Evolutionary conservation across 2,888 invertebrate genomes (phyloP), one percentile per base, ranked within the genome.

Genomic region (Gerris lacustris): DNA sequence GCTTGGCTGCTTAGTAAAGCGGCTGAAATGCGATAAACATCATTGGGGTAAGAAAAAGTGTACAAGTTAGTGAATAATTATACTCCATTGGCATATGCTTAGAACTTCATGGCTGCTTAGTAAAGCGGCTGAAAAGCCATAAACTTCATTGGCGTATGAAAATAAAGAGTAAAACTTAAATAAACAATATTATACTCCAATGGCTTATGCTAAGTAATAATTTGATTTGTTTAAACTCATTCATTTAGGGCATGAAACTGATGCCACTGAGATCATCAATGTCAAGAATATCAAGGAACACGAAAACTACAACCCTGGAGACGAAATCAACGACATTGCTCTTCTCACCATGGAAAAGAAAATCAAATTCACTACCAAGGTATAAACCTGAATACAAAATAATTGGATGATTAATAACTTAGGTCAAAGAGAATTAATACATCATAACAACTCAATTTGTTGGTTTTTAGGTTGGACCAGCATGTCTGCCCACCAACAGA

Each of bases 401-500:
- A 31, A 31, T 31, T 31, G 31, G 31, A 31, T 31, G 31, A 31
- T 31, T 31, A 31, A 31, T 31, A 31, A 31, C 31, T 31, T n/a
- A n/a, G n/a, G n/a, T 31, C 31, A 31, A 31, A 31, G 31, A 31
- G 31, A 31, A 31, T 31, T 31, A 31, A 31, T 2, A 31, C 31
- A 31, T 31, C 31, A 31, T 31, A 31, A 31, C 31, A 55, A 55
- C 9, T 55, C 2, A 4, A 55, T 55, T 55, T 55, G 15, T 15
- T 55, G 17, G 62, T n/a, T 64, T 64, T 9, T 18, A 64, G 64
- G 64, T 64, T 17, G 64, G 64, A 64, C 64, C 64, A 2, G 64
- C 64, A 9, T 64, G 64, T 64, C 11, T 64, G 64, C 64, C 64
- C 11, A 9, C 64, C 11, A 31, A 5, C 64, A 64, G 64, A 64